phyloP scores from a whole-genome alignment of 2,797 vertebrate genomes.

The Halcyon chelicuti region DNA sequence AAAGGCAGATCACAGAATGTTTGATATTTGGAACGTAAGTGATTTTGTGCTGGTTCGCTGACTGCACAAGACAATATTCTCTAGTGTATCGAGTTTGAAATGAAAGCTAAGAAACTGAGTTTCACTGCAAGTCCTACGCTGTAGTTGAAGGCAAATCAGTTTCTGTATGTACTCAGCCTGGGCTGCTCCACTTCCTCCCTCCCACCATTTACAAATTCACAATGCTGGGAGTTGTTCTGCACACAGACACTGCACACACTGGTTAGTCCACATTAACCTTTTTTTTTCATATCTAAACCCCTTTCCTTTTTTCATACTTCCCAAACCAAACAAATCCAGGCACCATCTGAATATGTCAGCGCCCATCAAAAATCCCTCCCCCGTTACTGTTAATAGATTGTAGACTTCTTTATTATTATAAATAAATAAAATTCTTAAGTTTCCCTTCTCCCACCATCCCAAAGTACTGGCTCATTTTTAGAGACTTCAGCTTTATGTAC shows the following conservation, averaged over 20 bases:
- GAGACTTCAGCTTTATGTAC: neutral
- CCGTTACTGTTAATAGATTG: neutral
- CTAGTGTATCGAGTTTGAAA: neutral
- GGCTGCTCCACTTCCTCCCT: conserved; percentile 17
- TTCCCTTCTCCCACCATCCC: neutral
- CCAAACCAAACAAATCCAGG: neutral
- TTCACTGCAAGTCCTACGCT: neutral
- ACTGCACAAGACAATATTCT: neutral
- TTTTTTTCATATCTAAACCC: neutral
- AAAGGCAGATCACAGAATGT: neutral
- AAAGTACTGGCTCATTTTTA: neutral
- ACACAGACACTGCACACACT: neutral
- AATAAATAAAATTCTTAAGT: too few species aligned
- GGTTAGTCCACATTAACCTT: neutral
- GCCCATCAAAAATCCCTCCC: neutral
- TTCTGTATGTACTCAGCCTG: neutral
- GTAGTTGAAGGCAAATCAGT: neutral
- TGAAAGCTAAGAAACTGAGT: neutral
- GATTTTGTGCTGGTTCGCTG: neutral
- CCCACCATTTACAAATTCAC: neutral
- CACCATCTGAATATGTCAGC: neutral
- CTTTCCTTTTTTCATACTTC: neutral
- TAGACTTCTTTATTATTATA: too few species aligned
- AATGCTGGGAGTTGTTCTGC: conserved; percentile 14
- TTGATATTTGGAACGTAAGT: neutral